Conservation (phyloP, 2,797 vertebrate genomes). For the Crenichthys baileyi region DNA sequence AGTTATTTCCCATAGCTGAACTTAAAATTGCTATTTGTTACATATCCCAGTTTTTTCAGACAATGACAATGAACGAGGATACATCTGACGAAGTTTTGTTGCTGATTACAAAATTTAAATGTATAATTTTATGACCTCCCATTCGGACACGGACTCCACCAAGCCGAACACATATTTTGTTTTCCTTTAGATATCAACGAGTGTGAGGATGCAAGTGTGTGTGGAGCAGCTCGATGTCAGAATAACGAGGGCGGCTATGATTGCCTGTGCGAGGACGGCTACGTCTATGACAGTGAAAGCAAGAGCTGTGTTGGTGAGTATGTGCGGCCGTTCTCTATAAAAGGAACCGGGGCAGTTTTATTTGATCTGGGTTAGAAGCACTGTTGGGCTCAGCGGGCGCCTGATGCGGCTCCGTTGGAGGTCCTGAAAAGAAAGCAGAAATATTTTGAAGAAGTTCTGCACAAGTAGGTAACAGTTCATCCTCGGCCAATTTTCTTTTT, state of each 20-base stretch:
- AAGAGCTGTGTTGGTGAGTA: conserved; percentile 89
- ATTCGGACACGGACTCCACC: background rate
- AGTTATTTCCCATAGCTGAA: background rate
- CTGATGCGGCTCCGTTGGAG: conserved; percentile 59
- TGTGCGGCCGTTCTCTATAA: background rate
- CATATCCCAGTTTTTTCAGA: background rate
- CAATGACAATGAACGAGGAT: background rate
- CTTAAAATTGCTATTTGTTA: background rate
- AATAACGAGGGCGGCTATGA: conserved; percentile 86
- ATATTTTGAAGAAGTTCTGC: conserved; percentile 43
- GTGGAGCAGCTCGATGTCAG: conserved; percentile 88
- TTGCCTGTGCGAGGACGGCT: conserved; percentile 90
- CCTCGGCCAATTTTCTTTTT: background rate
- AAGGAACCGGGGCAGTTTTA: background rate
- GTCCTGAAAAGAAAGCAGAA: conserved; percentile 62
- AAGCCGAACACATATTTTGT: conserved; percentile 28
- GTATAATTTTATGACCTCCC: background rate
- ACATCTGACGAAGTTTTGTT: background rate
- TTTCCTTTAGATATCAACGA: conserved; percentile 89
- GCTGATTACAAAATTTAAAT: background rate
- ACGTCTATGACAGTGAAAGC: conserved; percentile 82
- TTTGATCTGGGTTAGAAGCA: conserved; percentile 26
- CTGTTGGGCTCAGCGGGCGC: conserved; percentile 43
- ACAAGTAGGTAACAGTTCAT: conserved; percentile 68
- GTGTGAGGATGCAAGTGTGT: conserved; percentile 82